Evolutionary conservation across 2,113 vertebrate species (phyloP), one percentile per base, ranked within the genome.

Genomic region (Mesocricetus auratus): DNA sequence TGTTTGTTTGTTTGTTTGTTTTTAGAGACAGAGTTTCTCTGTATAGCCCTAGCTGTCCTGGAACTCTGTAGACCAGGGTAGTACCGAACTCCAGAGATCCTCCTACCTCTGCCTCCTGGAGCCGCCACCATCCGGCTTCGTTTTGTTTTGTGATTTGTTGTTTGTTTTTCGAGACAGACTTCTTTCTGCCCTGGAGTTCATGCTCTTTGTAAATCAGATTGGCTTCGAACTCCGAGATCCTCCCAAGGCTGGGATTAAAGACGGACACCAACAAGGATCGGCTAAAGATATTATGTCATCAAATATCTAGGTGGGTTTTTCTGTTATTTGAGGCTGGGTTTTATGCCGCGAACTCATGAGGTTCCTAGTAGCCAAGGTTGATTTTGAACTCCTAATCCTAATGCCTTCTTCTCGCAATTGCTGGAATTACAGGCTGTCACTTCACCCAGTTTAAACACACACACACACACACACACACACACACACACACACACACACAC

Each of bases 251-350:
- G 45, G 45, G 13, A 77, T 45, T 45, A 75, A 33, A 77, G 45
- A 45, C 15, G 0, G 26, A 45, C 45, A 31, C 26, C 42, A 7
- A 42, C 73, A 77, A 29, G 2, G 2, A 26, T 7, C 0, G 13
- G 45, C 74, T 50, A 47, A 47, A 3, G 26, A 56, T 19, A 42
- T 71, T 39, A 73, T 66, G 60, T 24, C 73, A 58, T 64, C 58
- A 92, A 31, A 95, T 91, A 71, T n/a, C 39, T 42, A 78, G 21
- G 66, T 15, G 69, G 69, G 45, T 56, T 42, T 62, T 83, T 13
- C 22, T 60, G 33, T 62, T 83, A 17, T 45, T 45, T 85, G n/a
- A 42, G 6, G 24, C 58, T 62, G 12, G 31, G 3, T 29, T 53
- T 29, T 60, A 42, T 64, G 24, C 16, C 10, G 39, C 39, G 15